phyloP scores from a whole-genome alignment of 2,113 vertebrate genomes.

The Corvus cornix region DNA sequence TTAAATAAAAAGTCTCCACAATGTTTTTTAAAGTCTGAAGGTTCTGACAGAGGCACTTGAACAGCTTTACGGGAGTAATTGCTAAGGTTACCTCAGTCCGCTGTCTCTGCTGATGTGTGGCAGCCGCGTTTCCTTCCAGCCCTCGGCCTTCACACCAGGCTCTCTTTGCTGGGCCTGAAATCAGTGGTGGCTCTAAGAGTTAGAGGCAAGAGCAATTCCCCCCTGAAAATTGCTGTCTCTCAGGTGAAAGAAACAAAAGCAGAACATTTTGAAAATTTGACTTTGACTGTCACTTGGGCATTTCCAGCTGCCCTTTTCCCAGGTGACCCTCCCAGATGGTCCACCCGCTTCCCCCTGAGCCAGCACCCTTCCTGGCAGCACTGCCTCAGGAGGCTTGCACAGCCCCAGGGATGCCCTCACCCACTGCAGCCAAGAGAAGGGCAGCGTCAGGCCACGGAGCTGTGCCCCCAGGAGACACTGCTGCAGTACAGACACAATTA shows the following conservation, averaged over 20 bases:
- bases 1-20: background rate
- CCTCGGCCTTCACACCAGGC: background rate
- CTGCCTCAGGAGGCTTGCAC: background rate
- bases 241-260: background rate
- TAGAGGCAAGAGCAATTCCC: background rate
- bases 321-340: fast-evolving
- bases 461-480: fast-evolving
- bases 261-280: background rate
- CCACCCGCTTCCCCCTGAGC: fast-evolving
- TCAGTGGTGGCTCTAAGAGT: background rate
- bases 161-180: background rate
- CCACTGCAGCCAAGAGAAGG: background rate
- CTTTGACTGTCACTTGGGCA: background rate
- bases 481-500: background rate
- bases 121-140: background rate
- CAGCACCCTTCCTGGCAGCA: background rate
- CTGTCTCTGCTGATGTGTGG: background rate
- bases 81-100: background rate
- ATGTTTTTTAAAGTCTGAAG: background rate
- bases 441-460: fast-evolving
- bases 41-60: background rate
- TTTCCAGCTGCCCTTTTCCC: background rate
- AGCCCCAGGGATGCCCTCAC: background rate
- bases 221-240: background rate
- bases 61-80: background rate